Evolutionary conservation across 2,113 vertebrate species (phyloP).

Genomic region (Hiodon alosoides): DNA sequence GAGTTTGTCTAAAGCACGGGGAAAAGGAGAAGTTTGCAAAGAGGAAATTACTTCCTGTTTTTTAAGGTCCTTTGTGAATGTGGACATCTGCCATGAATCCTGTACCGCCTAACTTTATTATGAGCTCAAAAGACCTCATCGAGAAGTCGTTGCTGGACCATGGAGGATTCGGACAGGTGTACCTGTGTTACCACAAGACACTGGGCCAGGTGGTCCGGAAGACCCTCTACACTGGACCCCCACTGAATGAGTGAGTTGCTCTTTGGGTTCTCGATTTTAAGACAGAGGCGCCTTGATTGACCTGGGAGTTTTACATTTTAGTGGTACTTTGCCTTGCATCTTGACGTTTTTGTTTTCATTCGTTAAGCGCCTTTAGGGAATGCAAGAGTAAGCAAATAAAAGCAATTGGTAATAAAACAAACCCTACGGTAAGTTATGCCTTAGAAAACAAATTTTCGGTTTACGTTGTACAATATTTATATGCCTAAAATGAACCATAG

Average conservation of each 20-base stretch:
- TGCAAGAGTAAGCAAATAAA: no score
- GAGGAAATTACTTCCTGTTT: neutral
- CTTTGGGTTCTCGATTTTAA: neutral
- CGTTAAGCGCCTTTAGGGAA: no score
- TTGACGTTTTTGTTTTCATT: no score
- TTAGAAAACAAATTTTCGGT: no score
- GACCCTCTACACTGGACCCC: constrained; percentile 79
- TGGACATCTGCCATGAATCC: constrained; percentile 48
- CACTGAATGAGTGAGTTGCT: constrained; percentile 72
- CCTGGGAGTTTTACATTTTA: no score
- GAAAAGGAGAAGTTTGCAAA: no score
- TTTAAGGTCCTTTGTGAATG: neutral
- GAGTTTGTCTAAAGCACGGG: no score
- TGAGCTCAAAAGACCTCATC: constrained; percentile 72
- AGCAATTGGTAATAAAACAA: no score
- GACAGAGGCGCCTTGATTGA: no score
- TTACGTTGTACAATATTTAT: neutral
- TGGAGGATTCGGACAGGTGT: constrained; percentile 83
- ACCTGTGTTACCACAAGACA: constrained; percentile 73
- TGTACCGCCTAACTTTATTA: constrained; percentile 64
- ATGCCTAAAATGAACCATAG: neutral
- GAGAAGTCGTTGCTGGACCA: constrained; percentile 64
- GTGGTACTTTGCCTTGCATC: no score
- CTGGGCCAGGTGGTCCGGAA: constrained; percentile 82
- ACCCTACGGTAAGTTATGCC: no score